phyloP scores from a whole-genome alignment of 2,113 vertebrate species.

The Sinocyclocheilus anshuiensis region DNA sequence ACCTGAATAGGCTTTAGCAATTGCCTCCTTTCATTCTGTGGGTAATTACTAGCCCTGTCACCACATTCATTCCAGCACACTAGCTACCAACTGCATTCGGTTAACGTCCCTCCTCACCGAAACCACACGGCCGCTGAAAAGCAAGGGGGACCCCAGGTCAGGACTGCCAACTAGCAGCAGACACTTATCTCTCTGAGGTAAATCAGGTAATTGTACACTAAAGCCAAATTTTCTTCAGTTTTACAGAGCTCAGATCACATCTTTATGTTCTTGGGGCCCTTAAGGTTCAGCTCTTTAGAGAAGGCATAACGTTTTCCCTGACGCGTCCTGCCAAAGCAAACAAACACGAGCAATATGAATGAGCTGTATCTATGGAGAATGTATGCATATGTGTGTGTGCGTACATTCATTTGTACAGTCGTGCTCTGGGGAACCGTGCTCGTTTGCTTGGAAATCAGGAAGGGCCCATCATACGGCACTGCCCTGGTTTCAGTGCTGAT shows the following conservation, averaged over 20 bases:
- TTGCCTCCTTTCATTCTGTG: slow-evolving; percentile 62
- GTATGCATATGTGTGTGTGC: slow-evolving; percentile 30
- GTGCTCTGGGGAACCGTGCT: slow-evolving; percentile 52
- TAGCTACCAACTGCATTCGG: slow-evolving; percentile 72
- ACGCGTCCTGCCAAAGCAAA: slow-evolving; percentile 64
- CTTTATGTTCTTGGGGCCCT: slow-evolving; percentile 53
- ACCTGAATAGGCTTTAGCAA: slow-evolving; percentile 66
- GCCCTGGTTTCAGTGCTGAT: slow-evolving; percentile 61
- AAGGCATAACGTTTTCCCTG: slow-evolving; percentile 51
- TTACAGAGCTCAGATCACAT: slow-evolving; percentile 50
- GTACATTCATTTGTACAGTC: slow-evolving; percentile 1
- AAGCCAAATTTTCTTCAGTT: slow-evolving; percentile 53
- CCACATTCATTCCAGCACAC: slow-evolving; percentile 71
- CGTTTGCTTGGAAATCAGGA: slow-evolving; percentile 57
- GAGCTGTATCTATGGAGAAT: slow-evolving; percentile 62
- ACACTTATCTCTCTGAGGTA: slow-evolving; percentile 58
- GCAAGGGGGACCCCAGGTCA: slow-evolving; percentile 51
- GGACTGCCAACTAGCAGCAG: slow-evolving; percentile 45
- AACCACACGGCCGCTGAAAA: slow-evolving; percentile 64
- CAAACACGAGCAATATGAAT: slow-evolving; percentile 65
- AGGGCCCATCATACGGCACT: slow-evolving; percentile 44
- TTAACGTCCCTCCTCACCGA: slow-evolving; percentile 59
- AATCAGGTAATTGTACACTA: slow-evolving; percentile 62
- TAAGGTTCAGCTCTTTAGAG: slow-evolving; percentile 47
- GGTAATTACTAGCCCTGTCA: slow-evolving; percentile 73